Base-by-base conservation (phyloP, 2,113 vertebrate genomes). In the Malurus cyaneus region DNA sequence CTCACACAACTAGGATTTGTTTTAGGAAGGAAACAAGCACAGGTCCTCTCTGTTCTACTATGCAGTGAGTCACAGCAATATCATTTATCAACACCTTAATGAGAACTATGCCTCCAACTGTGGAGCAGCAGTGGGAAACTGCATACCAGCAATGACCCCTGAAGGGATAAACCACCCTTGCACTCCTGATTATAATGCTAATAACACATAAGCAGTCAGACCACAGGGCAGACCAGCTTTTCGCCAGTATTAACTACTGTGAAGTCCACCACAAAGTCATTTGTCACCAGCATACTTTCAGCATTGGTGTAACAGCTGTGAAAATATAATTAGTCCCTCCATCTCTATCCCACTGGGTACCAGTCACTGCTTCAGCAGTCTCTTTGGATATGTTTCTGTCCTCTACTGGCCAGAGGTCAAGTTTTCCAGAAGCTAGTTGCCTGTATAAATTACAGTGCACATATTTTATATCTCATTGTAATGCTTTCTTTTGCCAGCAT, bases 251-350 rank as follows among this genome's bases (percentile, higher is more conserved):
- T 94, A 95, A 89, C 77, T 61, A 91, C 77, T 81, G 49, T 50
- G 73, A 86, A 89, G 83, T 85, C 89, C 84, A 95, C 77, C 69
- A 93, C 73, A 64, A 93, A 93, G 80, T 91, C 86, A 79, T 95
- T 94, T 95, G 91, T 94, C 84, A 94, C 69, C 80, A 89, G 41
- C n/a, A 61, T 59, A 77, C 54, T 88, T 77, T 39, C 53, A 88
- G 76, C 49, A 80, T 8, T 91, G 46, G 77, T 76, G 39, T 69
- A 97, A 96, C 94, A 97, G 93, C 93, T 96, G 96, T 56, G 72
- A 92, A 97, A 97, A 95, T 47, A 94, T 89, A 96, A 97, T 97
- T 95, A 97, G 77, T 91, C 70, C 70, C 18, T 95, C 89, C 23
- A 86, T 84, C 91, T 89, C 80, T 72, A 61, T 91, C 86, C 86